Evolutionary conservation across 2,888 invertebrate species (phyloP), one percentile per base, ranked within the genome.

Genomic region (Hyposoter dolosus): DNA sequence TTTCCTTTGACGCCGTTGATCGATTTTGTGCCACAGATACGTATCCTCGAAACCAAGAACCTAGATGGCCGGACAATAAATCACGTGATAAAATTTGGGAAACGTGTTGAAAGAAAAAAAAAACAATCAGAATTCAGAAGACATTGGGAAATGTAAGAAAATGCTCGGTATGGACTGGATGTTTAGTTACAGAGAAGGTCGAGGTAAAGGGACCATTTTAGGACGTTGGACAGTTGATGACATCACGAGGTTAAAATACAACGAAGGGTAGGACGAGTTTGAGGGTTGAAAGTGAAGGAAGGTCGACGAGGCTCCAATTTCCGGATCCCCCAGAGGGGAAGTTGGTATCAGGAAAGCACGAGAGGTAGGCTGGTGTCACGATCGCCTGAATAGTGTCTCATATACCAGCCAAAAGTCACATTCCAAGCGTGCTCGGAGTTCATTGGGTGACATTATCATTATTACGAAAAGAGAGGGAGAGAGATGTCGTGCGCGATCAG

Each of bases 31-130:
- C 94, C 97, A 96, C 40, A 96, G 93, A 93, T 97, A 97, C 60
- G 96, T 96, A 91, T 97, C 95, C 7, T 95, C 94, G 91, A 97
- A 96, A 10, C 96, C 96, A 17, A 94, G 93, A 10, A 97, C 95
- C 97, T 97, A 47, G 23, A 80, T 43, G 47, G 50, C 47, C 23
- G 17, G 53, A 63, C 15, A 43, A 72, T 66, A 66, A 35, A 23
- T 10, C n/a, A 19, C 76, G 35, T 17, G 53, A 50, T n/a, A 19
- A 40, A 10, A 56, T 28, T 50, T 17, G 23, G 15, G 6, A 4
- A 28, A 53, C 5, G 4, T 15, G 12, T 56, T 12, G 12, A 56
- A 56, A 28, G 4, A 28, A 12, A 56, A 12, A 15, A 60, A 28
- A 3, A 12, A 28, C 0, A 56, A 15, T 23, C 4, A 56, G 9